Evolutionary conservation across 2,113 vertebrate genomes (phyloP), one percentile per base, ranked within the genome.

Genomic region (Paralichthys olivaceus): DNA sequence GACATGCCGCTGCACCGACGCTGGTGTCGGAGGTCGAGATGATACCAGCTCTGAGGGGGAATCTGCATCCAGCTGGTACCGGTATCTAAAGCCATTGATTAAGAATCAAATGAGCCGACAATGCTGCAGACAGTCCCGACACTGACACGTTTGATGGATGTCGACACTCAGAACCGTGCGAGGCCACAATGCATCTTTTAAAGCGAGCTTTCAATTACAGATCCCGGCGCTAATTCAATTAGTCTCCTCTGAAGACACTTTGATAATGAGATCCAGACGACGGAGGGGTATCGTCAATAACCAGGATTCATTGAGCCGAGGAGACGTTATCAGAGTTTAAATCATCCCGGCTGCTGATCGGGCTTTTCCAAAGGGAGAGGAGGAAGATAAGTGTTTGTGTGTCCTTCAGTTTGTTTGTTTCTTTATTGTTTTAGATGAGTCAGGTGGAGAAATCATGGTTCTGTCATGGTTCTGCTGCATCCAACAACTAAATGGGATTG

Each of bases 221-320:
- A 78, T 51, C 49, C 57, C 49, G 7, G 47, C 55, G 28, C 72
- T 86, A 81, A 90, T 90, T 90, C 85, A 84, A 81, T 86, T 87
- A 89, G 87, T 77, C 79, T 86, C 69, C 81, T 76, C 69, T 55
- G 74, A 86, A 89, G 90, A 87, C 86, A 72, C 83, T 85, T 75
- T 87, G 81, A 89, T 89, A 81, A 89, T 78, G 63, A 80, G 75
- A 89, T 81, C 72, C 78, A 77, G 86, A 86, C 79, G 51, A 64
- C 64, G 11, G 15, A 69, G 11, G 13, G 29, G 73, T 47, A 7
- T 71, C 69, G 80, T 85, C 86, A 88, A 89, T 91, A 89, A 88
- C 67, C n/a, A 62, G 75, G 63, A 85, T 75, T 84, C 76, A 84
- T 56, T 29, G 82, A 85, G 82, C 69, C 0, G 28, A 11, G 37